Percentiles rank a stretch among this genome's conserved stretches.
Conservation (phyloP, 2,797 vertebrate genomes). For the Anguilla anguilla region DNA sequence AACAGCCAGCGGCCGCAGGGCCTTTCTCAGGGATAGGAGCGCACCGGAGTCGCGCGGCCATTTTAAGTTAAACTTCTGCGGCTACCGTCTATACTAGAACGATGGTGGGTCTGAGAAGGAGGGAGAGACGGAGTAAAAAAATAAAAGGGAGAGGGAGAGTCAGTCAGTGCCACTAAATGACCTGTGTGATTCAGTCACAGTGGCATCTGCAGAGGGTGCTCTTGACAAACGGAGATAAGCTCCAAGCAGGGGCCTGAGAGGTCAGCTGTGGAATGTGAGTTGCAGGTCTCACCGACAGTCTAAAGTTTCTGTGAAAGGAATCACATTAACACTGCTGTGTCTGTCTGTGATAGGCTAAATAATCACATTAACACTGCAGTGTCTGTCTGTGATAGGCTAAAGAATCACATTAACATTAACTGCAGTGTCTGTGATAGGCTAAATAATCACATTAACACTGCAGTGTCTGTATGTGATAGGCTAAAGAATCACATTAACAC, state of each 20-base stretch:
- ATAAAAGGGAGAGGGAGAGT: background rate
- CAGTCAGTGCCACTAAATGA: constrained; percentile 29
- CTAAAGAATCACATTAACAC: no score
- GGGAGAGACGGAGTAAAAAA: background rate
- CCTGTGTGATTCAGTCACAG: constrained; percentile 39
- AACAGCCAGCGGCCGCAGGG: no score
- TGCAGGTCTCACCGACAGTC: constrained; percentile 29
- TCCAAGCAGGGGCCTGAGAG: constrained; percentile 42
- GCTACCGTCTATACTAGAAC: background rate
- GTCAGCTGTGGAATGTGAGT: constrained; percentile 58
- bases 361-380: no score
- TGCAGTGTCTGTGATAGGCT: no score
- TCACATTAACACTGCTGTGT: background rate
- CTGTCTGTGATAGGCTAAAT: background rate
- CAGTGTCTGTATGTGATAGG: no score
- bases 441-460: no score
- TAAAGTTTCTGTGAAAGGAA: constrained; percentile 15
- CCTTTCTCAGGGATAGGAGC: background rate
- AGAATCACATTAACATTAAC: no score
- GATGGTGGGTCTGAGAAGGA: background rate
- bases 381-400: no score
- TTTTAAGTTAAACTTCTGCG: background rate
- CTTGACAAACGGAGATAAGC: constrained; percentile 54
- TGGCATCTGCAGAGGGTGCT: constrained; percentile 29
- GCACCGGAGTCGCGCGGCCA: background rate